Evolutionary conservation across 2,888 invertebrate genomes (phyloP), one percentile per base, ranked within the genome.

Genomic region (Ennomos quercinarius): DNA sequence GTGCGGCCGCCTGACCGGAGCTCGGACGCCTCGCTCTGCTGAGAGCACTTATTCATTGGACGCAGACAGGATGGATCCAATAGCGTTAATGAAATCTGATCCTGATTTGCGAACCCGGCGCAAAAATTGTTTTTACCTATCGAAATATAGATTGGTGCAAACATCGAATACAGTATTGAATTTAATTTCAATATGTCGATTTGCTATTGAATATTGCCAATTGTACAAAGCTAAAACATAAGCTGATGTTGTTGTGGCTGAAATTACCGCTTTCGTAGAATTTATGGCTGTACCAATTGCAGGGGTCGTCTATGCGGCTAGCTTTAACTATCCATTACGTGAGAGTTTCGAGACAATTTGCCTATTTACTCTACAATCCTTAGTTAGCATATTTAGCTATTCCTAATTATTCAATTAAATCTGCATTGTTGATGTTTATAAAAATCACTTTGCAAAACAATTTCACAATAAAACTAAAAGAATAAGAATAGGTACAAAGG

Each of bases 41-140:
- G 66, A 78, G 83, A 76, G 80, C 80, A 77, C 81, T 83, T 73
- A 76, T 78, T 78, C 77, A 81, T 76, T 75, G 75, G 77, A 78
- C 74, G 74, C 70, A 59, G 44, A 59, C 46, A 54, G 58, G 74
- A 67, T 60, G 68, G 71, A 72, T 73, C 65, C 63, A 77, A 67
- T 54, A 55, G 55, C 55, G 47, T 51, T 61, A 56, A 61, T 61
- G 51, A 61, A 61, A 61, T 61, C 55, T 55, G 60, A 55, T 61
- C 42, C 55, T 34, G 50, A 47, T 47, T 50, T 47, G 41, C 40
- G 54, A 50, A 41, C 44, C 9, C 39, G 27, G 41, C 13, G 39
- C 8, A 34, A 60, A 53, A 55, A 45, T 40, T 38, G 43, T 48
- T 39, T 40, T 27, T 39, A 39, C 35, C 39, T 48, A 39, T 10